Percentiles rank a stretch among this genome's conserved stretches.
Conservation (phyloP, 1,140 invertebrate species). For the Heliconius himera region DNA sequence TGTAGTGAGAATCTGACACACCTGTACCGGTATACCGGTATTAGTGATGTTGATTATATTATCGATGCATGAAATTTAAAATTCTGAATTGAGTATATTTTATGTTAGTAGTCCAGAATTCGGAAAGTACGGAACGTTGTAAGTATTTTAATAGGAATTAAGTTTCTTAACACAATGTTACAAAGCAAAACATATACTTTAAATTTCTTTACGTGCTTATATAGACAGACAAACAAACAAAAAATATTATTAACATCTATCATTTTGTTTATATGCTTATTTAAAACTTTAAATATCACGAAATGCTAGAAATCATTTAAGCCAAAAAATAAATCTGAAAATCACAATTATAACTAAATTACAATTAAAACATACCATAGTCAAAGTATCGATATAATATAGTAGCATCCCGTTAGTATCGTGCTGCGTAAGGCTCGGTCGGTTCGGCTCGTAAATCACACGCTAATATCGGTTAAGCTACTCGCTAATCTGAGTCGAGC, state of each 20-base stretch:
- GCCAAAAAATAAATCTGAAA: background rate
- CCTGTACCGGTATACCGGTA: slow-evolving; percentile 61
- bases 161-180: no score
- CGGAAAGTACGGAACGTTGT: no score
- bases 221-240: no score
- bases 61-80: no score
- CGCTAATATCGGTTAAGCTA: slow-evolving; percentile 74
- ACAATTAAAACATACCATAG: background rate
- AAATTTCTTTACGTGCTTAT: no score
- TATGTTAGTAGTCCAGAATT: no score
- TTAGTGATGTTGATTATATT: background rate
- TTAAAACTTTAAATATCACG: no score
- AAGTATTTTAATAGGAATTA: no score
- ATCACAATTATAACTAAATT: background rate
- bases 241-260: no score
- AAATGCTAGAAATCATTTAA: background rate
- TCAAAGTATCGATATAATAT: slow-evolving; percentile 47
- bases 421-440: slow-evolving; percentile 60
- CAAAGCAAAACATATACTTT: no score
- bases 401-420: slow-evolving; percentile 51
- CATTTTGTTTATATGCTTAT: no score
- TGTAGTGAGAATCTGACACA: slow-evolving; percentile 70
- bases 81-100: no score
- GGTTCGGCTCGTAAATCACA: slow-evolving; percentile 75
- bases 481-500: slow-evolving; percentile 71